These are phyloP conservation scores for Colletes gigas DNA, from an alignment of 1,140 invertebrate species.

Conservation along the genomic window DNA sequence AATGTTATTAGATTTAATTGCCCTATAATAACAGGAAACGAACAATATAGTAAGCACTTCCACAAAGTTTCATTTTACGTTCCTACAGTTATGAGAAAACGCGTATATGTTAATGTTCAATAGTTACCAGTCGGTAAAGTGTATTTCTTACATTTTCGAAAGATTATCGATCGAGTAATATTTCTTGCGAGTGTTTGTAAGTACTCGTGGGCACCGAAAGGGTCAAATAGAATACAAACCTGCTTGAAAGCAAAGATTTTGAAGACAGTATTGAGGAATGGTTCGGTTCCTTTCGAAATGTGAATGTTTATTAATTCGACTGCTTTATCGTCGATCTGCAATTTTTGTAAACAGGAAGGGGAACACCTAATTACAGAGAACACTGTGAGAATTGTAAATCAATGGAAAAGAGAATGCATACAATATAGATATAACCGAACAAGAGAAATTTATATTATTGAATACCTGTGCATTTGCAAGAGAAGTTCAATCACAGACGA, in stretches of 20 bases:
- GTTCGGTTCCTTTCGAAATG: constrained; percentile 51
- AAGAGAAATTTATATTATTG: background rate
- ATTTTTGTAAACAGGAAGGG: constrained; percentile 53
- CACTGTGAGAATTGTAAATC: background rate
- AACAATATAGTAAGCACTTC: too few relatives aligned
- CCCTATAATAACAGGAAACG: too few relatives aligned
- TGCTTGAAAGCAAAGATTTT: constrained; percentile 62
- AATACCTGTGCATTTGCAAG: constrained; percentile 67
- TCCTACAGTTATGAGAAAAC: too few relatives aligned
- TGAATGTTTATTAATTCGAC: constrained; percentile 61
- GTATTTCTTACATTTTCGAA: too few relatives aligned
- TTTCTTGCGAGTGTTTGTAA: too few relatives aligned
- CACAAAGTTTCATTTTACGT: too few relatives aligned
- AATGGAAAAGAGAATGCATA: too few relatives aligned
- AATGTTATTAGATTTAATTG: too few relatives aligned
- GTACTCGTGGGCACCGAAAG: too few relatives aligned
- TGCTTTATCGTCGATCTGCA: constrained; percentile 40
- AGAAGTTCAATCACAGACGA: constrained; percentile 61
- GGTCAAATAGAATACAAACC: constrained; percentile 45
- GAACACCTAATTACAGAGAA: constrained; percentile 57
- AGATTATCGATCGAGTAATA: too few relatives aligned
- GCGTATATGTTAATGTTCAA: too few relatives aligned
- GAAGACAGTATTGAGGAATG: constrained; percentile 63
- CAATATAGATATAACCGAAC: background rate
- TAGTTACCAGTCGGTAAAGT: too few relatives aligned